Conservation (phyloP, 2,797 vertebrate genomes). For the Chelon auratus region DNA sequence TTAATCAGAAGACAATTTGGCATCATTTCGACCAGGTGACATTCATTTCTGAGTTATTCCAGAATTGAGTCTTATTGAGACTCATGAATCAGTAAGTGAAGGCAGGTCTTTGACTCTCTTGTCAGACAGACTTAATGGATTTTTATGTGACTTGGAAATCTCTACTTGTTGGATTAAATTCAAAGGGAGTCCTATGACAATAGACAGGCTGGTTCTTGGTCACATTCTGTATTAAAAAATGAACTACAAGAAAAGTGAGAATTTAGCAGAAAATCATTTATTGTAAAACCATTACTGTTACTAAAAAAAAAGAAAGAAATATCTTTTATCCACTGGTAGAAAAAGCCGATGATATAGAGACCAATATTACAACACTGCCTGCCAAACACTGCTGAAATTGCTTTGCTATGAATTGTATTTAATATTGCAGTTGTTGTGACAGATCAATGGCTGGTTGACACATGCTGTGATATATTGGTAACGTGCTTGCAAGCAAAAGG, state of each 20-base stretch:
- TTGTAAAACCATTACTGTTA: constrained; percentile 3
- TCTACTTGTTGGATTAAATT: constrained; percentile 5
- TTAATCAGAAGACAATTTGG: neutral
- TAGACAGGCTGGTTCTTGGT: neutral
- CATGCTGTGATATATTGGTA: constrained; percentile 33
- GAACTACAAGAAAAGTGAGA: neutral
- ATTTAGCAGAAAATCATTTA: neutral
- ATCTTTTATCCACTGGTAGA: constrained; percentile 5
- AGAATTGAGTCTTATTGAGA: too few relatives aligned
- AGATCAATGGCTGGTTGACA: constrained; percentile 38
- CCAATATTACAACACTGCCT: neutral
- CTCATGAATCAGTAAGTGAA: neutral
- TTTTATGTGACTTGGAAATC: neutral
- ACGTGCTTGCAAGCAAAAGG: constrained; percentile 51
- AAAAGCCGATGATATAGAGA: constrained; percentile 27
- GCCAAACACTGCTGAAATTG: constrained; percentile 20
- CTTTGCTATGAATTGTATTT: constrained; percentile 31
- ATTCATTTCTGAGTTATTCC: neutral
- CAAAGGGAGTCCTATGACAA: neutral
- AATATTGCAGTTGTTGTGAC: constrained; percentile 31
- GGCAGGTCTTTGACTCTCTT: neutral
- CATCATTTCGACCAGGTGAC: neutral
- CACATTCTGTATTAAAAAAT: constrained; percentile 8
- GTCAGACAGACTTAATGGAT: neutral
- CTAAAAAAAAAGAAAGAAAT: constrained; percentile 3